phyloP scores from a whole-genome alignment of 2,888 invertebrate species.

The Spilosoma lubricipeda region DNA sequence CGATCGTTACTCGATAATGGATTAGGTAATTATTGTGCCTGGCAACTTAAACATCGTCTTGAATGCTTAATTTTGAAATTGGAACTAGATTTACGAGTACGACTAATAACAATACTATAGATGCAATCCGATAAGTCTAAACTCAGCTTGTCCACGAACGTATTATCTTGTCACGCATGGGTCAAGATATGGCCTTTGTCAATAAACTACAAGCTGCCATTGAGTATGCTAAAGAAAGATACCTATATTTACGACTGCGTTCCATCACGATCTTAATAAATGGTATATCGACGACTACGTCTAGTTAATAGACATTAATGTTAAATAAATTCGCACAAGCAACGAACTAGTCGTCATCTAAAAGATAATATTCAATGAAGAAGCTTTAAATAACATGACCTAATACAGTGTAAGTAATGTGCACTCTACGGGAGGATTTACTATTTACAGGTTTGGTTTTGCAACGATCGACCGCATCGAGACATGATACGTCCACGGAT shows the following conservation, averaged over 20 bases:
- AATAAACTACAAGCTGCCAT: slow-evolving; percentile 48
- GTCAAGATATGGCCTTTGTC: slow-evolving; percentile 48
- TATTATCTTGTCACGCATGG: slow-evolving; percentile 45
- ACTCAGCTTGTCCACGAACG: slow-evolving; percentile 32
- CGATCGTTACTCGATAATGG: slow-evolving; percentile 63
- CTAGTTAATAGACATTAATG: slow-evolving; percentile 53
- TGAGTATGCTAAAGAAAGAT: slow-evolving; percentile 50
- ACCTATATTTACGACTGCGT: slow-evolving; percentile 47
- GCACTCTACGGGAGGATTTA: slow-evolving; percentile 54
- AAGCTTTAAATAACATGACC: slow-evolving; percentile 62
- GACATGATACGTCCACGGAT: slow-evolving; percentile 58
- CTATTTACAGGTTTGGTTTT: slow-evolving; percentile 50
- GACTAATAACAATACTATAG: background rate
- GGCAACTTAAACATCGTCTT: slow-evolving; percentile 55
- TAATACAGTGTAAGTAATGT: slow-evolving; percentile 61
- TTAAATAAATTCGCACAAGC: slow-evolving; percentile 52
- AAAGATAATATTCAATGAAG: slow-evolving; percentile 63
- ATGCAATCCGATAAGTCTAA: slow-evolving; percentile 35
- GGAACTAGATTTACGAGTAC: slow-evolving; percentile 33
- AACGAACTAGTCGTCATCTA: slow-evolving; percentile 54
- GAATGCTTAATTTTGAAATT: slow-evolving; percentile 53
- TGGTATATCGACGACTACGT: slow-evolving; percentile 43
- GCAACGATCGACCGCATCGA: slow-evolving; percentile 55
- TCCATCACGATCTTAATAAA: slow-evolving; percentile 53
- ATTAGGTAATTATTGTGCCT: slow-evolving; percentile 64